Base-by-base conservation (phyloP, 2,888 invertebrate genomes). In the Ormyrus pomaceus region DNA sequence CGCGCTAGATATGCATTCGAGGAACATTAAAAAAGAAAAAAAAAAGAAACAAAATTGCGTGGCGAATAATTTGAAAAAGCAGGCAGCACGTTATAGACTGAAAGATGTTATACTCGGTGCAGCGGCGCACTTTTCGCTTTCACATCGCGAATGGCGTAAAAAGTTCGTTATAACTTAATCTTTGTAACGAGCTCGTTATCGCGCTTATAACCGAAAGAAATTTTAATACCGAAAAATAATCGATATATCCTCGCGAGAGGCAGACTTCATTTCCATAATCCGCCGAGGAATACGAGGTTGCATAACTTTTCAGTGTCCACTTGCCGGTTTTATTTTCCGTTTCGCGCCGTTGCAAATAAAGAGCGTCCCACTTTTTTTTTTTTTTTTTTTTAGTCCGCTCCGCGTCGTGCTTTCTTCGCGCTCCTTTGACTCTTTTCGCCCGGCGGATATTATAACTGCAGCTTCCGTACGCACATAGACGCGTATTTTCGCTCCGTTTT, bases 161-260 rank as follows among this genome's bases (percentile, higher is more conserved):
- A 75, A 75, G 65, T 75, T 66, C 51, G 58, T 75, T 68, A 53
- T 51, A 64, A 50, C 51, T 13, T 68, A 68, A 75, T 68, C 66
- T 68, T 45, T 13, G 51, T 59, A 75, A 75, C 68, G 75, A 75
- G 68, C 75, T 61, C 68, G 68, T 75, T 75, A 75, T 51, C 34
- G 50, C 10, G 13, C 45, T n/a, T n/a, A 19, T 19, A 19, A 9
- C 11, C 45, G 10, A 45, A 45, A 19, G 75, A 19, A 75, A 68
- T 34, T 56, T 51, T 59, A 51, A 73, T 11, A 53, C 51, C 45
- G 34, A 58, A 74, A 19, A 74, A 75, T 65, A 68, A 59, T 13
- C 53, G 59, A 50, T 55, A n/a, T 7, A 34, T 55, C n/a, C 61
- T n/a, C 65, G 19, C 13, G 50, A 19, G 19, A 19, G 19, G 19